Conservation (phyloP, 1,140 invertebrate genomes). For the Drosophila persimilis region DNA sequence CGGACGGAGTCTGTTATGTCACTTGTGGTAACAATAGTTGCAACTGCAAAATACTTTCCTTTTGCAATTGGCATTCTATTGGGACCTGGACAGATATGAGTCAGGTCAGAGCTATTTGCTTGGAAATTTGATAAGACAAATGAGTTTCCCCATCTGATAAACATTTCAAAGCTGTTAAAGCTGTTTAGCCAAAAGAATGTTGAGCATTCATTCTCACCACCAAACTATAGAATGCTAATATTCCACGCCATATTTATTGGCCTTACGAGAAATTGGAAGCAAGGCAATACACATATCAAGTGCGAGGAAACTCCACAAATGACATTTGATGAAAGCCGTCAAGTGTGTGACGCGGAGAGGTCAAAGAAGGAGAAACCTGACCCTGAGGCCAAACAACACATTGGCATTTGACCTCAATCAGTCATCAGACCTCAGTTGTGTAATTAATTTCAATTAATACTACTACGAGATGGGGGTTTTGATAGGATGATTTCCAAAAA, state of each 20-base stretch:
- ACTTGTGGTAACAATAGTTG: conserved; percentile 3
- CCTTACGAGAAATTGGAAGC: too few relatives aligned
- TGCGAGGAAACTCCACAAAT: conserved; percentile 35
- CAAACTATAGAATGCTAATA: too few relatives aligned
- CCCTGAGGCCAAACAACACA: conserved; percentile 8
- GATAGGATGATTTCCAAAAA: conserved; percentile 15
- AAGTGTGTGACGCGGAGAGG: conserved; percentile 17
- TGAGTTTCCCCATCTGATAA: conserved; percentile 12
- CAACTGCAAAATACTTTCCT: too few relatives aligned
- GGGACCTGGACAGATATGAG: conserved; percentile 13
- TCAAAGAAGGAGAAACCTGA: conserved; percentile 23
- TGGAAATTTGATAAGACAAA: conserved; percentile 14
- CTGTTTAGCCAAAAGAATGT: too few relatives aligned
- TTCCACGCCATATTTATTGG: too few relatives aligned
- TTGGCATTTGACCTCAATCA: conserved; percentile 63
- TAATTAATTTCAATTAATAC: conserved; percentile 69
- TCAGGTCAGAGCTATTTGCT: conserved; percentile 17
- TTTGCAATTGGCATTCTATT: not conserved
- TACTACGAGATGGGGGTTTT: not conserved
- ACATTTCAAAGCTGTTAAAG: too few relatives aligned
- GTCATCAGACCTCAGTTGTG: conserved; percentile 40
- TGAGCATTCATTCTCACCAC: too few relatives aligned
- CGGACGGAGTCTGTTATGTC: conserved; percentile 37
- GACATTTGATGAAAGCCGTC: conserved; percentile 43
- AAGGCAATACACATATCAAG: conserved; percentile 43